These are phyloP conservation scores for Luidia sarsii DNA, from an alignment of 53 echinoderm and acorn worm species.

Conservation along the genomic window DNA sequence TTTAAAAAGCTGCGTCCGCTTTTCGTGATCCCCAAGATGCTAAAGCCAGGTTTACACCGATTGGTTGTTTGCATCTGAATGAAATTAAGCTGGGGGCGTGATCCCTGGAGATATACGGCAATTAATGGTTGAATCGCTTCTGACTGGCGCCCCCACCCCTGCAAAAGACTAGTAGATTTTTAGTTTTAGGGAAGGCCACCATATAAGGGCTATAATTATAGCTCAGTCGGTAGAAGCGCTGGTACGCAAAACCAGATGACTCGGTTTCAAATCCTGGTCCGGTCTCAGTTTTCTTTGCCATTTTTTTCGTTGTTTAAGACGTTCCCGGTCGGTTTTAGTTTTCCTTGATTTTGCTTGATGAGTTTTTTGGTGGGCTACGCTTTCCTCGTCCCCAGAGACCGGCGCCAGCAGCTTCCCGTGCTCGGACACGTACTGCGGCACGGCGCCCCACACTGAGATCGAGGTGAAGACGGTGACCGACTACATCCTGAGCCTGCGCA, in stretches of 20 bases:
- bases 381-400: conserved; percentile 25
- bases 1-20: no score
- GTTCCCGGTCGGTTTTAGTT: neutral
- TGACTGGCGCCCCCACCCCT: no score
- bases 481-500: conserved; percentile 39
- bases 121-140: no score
- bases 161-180: neutral
- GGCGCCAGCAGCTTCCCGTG: conserved; percentile 70
- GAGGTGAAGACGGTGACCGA: conserved; percentile 63
- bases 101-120: no score
- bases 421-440: conserved; percentile 63
- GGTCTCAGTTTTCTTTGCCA: neutral
- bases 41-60: no score
- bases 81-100: no score
- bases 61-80: no score
- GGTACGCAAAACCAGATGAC: neutral
- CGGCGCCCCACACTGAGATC: conserved; percentile 57
- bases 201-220: no score
- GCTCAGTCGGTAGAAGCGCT: neutral
- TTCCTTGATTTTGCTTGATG: neutral
- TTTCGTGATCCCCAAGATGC: no score
- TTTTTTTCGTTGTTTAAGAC: neutral
- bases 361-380: neutral
- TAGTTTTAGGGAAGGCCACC: neutral
- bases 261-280: neutral